Evolutionary conservation across 1,140 invertebrate genomes (phyloP), one percentile per base, ranked within the genome.

Genomic region (Heliconius nattereri): DNA sequence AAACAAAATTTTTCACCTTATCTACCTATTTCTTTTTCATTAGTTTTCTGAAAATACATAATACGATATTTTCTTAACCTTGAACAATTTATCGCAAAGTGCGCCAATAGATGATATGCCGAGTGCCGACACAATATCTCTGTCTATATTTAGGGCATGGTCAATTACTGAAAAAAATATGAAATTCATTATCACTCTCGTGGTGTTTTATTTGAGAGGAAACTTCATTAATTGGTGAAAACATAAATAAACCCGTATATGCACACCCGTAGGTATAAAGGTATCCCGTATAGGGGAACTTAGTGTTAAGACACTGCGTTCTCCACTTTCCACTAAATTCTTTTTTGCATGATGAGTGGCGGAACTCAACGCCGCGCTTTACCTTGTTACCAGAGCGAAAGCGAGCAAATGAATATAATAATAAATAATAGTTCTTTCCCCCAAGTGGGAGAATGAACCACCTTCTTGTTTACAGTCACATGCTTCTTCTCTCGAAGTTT

Each of bases 141-240:
- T 84, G 83, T 86, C 78, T 54, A 75, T 85, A 90, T 90, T 80
- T 89, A 85, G 88, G 88, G 54, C 90, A 90, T 84, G 90, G 88
- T 85, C 88, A 87, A 89, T 87, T 89, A 86, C 76, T 80, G 75
- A 74, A 75, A 79, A 83, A 75, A 84, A 85, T 81, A 86, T 76
- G 66, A 78, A 66, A 78, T 45, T 29, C 29, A 71, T 54, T 71
- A 20, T 75, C 70, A 74, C 26, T 20, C 13, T 78, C 54, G 60
- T 49, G 9, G 23, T 35, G 72, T 29, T 60, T 13, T 11, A 71
- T 32, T 20, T 76, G 29, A 73, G 40, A 26, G 23, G 23, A 73
- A 49, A 49, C 11, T 32, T 52, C 49, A 19, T 54, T 52, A 26
- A 49, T 23, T 52, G 9, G 0, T 57, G 9, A 8, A 57, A 57